Conservation (phyloP, 2,888 invertebrate species). For the Unio pictorum region DNA sequence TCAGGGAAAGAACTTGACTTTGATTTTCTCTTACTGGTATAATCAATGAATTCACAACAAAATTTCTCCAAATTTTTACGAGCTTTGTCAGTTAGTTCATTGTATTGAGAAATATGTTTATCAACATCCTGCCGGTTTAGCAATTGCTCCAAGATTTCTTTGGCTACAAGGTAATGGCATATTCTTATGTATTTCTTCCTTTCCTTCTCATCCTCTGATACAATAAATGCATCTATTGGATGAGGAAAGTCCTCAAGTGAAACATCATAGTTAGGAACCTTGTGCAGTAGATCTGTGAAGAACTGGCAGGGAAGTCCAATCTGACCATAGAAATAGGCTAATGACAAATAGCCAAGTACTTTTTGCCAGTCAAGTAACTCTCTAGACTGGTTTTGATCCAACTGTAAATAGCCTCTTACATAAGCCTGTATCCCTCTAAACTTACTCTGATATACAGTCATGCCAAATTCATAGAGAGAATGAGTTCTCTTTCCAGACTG, state of each 20-base stretch:
- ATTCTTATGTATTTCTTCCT: slow-evolving; percentile 12
- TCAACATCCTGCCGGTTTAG: slow-evolving; percentile 3
- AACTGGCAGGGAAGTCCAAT: slow-evolving; percentile 6
- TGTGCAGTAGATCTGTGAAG: slow-evolving; percentile 5
- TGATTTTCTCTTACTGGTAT: slow-evolving; percentile 11
- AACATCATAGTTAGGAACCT: slow-evolving; percentile 8
- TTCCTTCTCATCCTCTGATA: slow-evolving; percentile 10
- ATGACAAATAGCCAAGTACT: slow-evolving; percentile 3
- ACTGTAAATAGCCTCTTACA: slow-evolving; percentile 12
- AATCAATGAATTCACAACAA: slow-evolving; percentile 19
- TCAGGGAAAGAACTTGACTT: slow-evolving; percentile 1
- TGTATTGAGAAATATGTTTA: too few relatives aligned
- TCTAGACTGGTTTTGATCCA: too few relatives aligned
- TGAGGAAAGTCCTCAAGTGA: slow-evolving; percentile 7
- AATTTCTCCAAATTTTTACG: slow-evolving; percentile 14
- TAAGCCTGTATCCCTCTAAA: slow-evolving; percentile 8
- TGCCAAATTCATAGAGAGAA: slow-evolving; percentile 13
- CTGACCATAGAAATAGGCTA: slow-evolving; percentile 6
- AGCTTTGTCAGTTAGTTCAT: background rate
- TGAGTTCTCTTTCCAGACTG: background rate
- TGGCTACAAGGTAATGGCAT: slow-evolving; percentile 17
- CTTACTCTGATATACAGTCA: slow-evolving; percentile 9
- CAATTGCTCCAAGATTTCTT: slow-evolving; percentile 23
- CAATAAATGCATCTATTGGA: slow-evolving; percentile 8
- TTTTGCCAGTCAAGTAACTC: background rate